These are phyloP conservation scores for Synergus gifuensis DNA, from an alignment of 2,888 invertebrate genomes.

Conservation along the genomic window DNA sequence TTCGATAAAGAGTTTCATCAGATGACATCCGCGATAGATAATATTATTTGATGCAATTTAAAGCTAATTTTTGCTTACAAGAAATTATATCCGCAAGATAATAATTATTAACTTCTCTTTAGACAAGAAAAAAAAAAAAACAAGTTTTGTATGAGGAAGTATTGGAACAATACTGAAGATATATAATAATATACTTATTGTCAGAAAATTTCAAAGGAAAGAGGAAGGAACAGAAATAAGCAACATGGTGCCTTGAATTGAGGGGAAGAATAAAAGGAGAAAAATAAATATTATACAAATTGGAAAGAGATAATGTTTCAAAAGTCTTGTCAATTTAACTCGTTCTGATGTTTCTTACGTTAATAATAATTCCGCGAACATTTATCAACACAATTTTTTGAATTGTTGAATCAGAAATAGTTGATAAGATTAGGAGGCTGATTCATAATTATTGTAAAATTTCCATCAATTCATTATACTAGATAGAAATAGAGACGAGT, in stretches of 20 bases:
- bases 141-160: slow-evolving; percentile 2
- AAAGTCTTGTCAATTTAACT: neutral
- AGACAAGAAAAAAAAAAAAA: neutral
- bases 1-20: slow-evolving; percentile 35
- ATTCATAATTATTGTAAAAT: too few species aligned
- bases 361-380: neutral
- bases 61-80: neutral
- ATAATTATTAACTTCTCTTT: too few species aligned
- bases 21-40: neutral
- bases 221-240: neutral
- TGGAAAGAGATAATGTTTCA: neutral
- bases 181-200: neutral
- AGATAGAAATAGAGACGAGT: too few species aligned
- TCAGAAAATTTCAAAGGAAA: slow-evolving; percentile 1
- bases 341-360: neutral
- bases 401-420: neutral
- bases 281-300: neutral
- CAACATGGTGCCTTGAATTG: neutral
- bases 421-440: too few species aligned
- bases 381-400: neutral
- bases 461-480: too few species aligned
- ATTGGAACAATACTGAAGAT: neutral
- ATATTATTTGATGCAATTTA: too few species aligned
- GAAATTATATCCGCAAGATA: too few species aligned
- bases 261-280: neutral